Percentiles rank a stretch among this genome's conserved stretches.
phyloP scores from a whole-genome alignment of 2,113 vertebrate species.

The Mungos mungo region DNA sequence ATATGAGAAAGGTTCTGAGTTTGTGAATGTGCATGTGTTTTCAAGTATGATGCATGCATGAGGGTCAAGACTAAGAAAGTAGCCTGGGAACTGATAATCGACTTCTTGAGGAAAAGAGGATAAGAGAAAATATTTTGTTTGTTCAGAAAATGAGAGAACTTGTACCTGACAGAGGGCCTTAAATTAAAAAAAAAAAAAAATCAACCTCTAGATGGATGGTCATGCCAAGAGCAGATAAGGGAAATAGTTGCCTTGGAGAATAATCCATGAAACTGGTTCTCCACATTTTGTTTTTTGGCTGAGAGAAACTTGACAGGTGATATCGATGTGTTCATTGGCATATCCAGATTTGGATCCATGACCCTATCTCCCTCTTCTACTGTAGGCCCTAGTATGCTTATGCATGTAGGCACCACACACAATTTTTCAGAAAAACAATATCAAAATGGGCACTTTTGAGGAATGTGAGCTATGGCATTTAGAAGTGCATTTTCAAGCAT shows the following conservation, averaged over 20 bases:
- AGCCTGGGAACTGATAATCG: background rate
- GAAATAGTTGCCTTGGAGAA: background rate
- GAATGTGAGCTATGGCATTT: background rate
- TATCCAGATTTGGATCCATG: background rate
- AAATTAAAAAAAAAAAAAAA: background rate
- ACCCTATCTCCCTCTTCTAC: background rate
- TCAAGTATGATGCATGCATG: background rate
- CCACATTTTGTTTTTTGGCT: background rate
- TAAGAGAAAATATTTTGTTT: background rate
- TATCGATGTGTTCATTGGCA: background rate
- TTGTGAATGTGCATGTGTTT: background rate
- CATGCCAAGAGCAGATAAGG: background rate
- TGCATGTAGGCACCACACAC: background rate
- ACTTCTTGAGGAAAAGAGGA: background rate
- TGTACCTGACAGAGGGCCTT: background rate
- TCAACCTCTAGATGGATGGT: background rate
- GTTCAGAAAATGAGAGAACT: background rate
- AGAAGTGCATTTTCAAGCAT: background rate
- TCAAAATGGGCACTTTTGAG: background rate
- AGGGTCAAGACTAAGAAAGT: background rate
- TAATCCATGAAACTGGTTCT: background rate
- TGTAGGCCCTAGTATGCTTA: background rate
- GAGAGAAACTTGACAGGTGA: background rate
- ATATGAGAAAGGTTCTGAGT: background rate
- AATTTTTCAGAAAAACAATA: conserved; percentile 5